A percentile compares a stretch with the other conserved stretches of the same genome.
These are phyloP conservation scores for Condylura cristata DNA, from an alignment of 2,113 vertebrate species.

Conservation along the genomic window DNA sequence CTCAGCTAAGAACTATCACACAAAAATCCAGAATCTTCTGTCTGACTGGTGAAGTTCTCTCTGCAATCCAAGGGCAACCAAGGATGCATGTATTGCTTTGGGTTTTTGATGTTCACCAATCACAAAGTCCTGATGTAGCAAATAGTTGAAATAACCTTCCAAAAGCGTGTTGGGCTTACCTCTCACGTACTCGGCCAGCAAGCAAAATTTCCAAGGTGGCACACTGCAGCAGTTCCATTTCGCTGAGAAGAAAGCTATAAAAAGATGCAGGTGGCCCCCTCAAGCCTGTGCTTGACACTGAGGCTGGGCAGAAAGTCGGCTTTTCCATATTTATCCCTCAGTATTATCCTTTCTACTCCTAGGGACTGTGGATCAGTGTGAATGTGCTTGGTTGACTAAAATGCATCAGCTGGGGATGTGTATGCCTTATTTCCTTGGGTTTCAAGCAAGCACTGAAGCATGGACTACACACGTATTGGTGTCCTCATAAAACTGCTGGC, in stretches of 20 bases:
- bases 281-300: neutral
- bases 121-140: constrained; percentile 21
- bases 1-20: neutral
- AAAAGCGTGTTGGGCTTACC: neutral
- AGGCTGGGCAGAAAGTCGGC: neutral
- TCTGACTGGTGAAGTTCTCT: neutral
- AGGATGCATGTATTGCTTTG: neutral
- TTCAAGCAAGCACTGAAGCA: neutral
- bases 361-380: neutral
- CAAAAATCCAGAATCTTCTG: neutral
- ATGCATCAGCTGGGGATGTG: neutral
- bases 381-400: neutral
- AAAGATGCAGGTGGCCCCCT: neutral
- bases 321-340: neutral
- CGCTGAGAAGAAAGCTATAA: neutral
- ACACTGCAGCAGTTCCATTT: neutral
- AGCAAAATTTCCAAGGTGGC: neutral
- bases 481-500: neutral
- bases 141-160: constrained; percentile 46
- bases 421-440: neutral
- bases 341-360: neutral
- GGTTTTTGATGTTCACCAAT: constrained; percentile 19
- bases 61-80: neutral
- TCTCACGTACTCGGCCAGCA: neutral
- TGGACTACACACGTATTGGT: neutral